Conservation (phyloP, 2,888 invertebrate species). For the Oeneis ivallda region DNA sequence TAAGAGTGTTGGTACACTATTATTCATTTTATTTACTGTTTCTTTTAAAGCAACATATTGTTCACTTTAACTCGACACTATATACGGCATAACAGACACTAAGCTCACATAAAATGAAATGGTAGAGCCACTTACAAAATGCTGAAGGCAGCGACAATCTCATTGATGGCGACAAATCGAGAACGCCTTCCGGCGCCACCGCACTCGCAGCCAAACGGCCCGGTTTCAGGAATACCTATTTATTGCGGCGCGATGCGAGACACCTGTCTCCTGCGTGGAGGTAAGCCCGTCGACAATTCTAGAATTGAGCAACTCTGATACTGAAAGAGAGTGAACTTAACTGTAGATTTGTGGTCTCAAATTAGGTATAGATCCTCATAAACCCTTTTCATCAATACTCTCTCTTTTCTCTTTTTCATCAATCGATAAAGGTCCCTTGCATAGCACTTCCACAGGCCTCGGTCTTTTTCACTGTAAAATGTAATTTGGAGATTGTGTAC, state of each 20-base stretch:
- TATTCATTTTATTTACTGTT: too few species aligned
- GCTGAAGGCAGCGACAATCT: slow-evolving; percentile 76
- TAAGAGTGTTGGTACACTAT: too few species aligned
- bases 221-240: slow-evolving; percentile 71
- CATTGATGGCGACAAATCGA: slow-evolving; percentile 77
- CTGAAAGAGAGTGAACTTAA: not conserved
- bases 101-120: slow-evolving; percentile 62
- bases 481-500: too few species aligned
- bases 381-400: too few species aligned
- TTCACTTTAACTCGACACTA: not conserved
- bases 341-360: too few species aligned
- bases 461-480: too few species aligned
- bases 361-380: too few species aligned
- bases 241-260: slow-evolving; percentile 66
- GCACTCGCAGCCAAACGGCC: slow-evolving; percentile 49
- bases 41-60: not conserved
- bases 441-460: too few species aligned
- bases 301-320: slow-evolving; percentile 8
- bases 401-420: too few species aligned
- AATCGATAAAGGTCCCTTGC: too few species aligned
- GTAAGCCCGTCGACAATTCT: slow-evolving; percentile 14
- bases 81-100: not conserved
- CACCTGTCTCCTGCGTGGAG: slow-evolving; percentile 63
- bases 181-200: slow-evolving; percentile 69
- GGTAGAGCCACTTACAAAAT: slow-evolving; percentile 75